phyloP scores from a whole-genome alignment of 1,140 invertebrate genomes.

The Hylaeus anthracinus region DNA sequence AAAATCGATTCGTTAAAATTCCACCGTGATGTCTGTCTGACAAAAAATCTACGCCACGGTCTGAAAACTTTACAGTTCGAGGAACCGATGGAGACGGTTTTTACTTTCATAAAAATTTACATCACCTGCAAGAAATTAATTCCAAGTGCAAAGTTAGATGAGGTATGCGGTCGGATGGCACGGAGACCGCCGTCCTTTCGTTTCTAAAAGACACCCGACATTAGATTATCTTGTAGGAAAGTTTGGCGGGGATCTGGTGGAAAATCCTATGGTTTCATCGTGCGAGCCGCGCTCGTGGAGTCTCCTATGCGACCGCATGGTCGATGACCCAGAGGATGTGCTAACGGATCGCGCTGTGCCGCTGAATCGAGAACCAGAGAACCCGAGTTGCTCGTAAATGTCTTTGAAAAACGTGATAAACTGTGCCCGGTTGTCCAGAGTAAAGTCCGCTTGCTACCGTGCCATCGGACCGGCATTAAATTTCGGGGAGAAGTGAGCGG shows the following conservation, averaged over 20 bases:
- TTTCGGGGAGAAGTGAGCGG: not conserved
- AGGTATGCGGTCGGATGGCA: no score
- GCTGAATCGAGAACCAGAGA: slow-evolving; percentile 51
- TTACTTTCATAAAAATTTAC: no score
- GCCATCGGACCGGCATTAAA: not conserved
- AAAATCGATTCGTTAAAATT: no score
- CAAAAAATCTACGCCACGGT: no score
- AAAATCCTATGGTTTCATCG: slow-evolving; percentile 14
- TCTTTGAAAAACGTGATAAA: slow-evolving; percentile 39
- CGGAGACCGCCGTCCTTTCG: not conserved
- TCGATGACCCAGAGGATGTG: slow-evolving; percentile 64
- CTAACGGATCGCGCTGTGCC: slow-evolving; percentile 57
- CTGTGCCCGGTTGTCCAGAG: not conserved
- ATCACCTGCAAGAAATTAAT: no score
- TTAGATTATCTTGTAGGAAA: slow-evolving; percentile 1
- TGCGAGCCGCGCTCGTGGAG: not conserved
- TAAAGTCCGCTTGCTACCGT: not conserved
- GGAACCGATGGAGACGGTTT: no score
- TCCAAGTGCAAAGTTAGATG: no score
- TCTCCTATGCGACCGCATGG: slow-evolving; percentile 51
- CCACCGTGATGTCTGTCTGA: no score
- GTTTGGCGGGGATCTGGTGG: not conserved
- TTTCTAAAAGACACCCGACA: slow-evolving; percentile 3
- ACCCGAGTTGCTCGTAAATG: slow-evolving; percentile 31
- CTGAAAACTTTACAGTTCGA: no score